phyloP scores from a whole-genome alignment of 2,797 vertebrate species.

The Antennarius maculatus region DNA sequence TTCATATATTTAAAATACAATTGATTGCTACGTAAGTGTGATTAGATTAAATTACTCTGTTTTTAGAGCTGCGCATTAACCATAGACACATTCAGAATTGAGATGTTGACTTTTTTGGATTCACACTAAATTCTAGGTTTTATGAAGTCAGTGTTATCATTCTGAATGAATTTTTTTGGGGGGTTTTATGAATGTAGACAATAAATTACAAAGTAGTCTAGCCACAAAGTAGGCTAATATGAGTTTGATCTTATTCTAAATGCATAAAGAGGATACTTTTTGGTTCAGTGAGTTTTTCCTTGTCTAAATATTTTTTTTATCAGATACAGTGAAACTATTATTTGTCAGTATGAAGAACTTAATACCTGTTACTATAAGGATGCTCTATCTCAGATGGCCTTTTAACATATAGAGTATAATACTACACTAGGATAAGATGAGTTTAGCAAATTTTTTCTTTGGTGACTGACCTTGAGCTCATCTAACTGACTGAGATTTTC shows the following conservation, averaged over 20 bases:
- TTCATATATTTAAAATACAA: background rate
- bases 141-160: background rate
- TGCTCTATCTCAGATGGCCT: background rate
- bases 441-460: slow-evolving; percentile 12
- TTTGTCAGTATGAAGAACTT: background rate
- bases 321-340: background rate
- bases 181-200: background rate
- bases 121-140: background rate
- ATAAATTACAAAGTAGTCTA: background rate
- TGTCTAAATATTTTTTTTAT: background rate
- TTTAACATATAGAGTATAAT: background rate
- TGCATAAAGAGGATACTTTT: background rate
- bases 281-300: background rate
- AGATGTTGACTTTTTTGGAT: background rate
- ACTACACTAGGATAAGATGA: background rate
- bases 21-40: background rate
- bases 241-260: background rate
- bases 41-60: too few species aligned
- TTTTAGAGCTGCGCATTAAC: too few species aligned
- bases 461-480: background rate
- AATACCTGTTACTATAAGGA: background rate
- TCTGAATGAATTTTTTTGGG: background rate
- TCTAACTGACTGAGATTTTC: background rate
- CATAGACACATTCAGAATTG: background rate
- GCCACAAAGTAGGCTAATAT: background rate